Percentiles rank a stretch among this genome's conserved stretches.
Conservation (phyloP, 2,113 vertebrate species). For the Nesoenas mayeri region DNA sequence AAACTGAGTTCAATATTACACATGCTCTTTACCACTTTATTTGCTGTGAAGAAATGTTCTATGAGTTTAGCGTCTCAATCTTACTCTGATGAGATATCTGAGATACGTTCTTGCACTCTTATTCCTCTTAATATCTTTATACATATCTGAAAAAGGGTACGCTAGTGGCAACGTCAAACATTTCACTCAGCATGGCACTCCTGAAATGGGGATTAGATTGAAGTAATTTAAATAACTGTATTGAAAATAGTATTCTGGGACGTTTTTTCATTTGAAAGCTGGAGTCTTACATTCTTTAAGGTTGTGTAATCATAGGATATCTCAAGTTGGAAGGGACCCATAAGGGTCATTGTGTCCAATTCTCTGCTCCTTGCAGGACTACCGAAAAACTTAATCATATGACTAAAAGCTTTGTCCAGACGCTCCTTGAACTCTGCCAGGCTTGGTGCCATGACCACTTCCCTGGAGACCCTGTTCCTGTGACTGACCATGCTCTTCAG, state of each 20-base stretch:
- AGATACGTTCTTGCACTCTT: neutral
- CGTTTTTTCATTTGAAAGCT: neutral
- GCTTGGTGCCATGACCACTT: too few species aligned
- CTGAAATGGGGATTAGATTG: neutral
- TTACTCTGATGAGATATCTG: neutral
- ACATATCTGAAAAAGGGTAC: neutral
- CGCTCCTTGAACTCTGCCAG: too few species aligned
- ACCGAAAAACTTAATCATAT: too few species aligned
- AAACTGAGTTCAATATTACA: neutral
- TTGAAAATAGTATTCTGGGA: neutral
- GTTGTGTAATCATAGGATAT: neutral
- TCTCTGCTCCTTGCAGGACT: too few species aligned
- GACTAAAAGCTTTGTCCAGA: too few species aligned
- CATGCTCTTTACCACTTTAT: neutral
- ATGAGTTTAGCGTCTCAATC: neutral
- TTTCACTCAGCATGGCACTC: neutral
- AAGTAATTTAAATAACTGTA: neutral
- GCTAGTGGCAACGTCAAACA: neutral
- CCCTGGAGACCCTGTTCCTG: too few species aligned
- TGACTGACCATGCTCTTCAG: too few species aligned
- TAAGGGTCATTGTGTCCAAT: neutral
- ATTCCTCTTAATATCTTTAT: neutral
- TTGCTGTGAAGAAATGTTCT: neutral
- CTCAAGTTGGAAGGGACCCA: neutral
- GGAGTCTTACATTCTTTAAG: neutral